Conservation (phyloP, 2,888 invertebrate genomes). For the Dicroscelio sp. region DNA sequence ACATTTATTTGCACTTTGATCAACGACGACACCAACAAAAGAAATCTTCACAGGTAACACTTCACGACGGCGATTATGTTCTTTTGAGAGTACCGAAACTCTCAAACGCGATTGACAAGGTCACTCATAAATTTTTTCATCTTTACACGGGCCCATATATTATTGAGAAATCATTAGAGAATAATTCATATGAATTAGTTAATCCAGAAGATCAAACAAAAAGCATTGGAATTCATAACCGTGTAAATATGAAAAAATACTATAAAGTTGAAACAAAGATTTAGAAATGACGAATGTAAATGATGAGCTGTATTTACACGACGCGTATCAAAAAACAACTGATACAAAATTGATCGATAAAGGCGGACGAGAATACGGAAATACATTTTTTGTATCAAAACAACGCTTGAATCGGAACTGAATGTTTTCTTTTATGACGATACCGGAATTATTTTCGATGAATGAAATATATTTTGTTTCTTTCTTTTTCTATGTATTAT, state of each 20-base stretch:
- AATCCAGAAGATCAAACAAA: neutral
- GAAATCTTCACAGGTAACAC: neutral
- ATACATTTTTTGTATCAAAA: no score
- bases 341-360: no score
- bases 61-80: neutral
- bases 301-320: neutral
- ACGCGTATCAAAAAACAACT: no score
- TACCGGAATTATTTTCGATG: no score
- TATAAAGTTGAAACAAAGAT: no score
- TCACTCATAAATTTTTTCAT: constrained; percentile 22
- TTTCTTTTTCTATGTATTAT: no score
- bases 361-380: no score
- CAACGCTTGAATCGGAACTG: no score
- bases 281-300: neutral
- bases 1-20: neutral
- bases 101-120: neutral
- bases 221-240: neutral
- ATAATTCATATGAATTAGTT: constrained; percentile 1
- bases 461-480: no score
- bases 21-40: neutral
- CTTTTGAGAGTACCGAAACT: neutral
- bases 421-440: no score
- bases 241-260: neutral
- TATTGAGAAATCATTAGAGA: neutral
- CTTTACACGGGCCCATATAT: neutral